Evolutionary conservation across 2,888 invertebrate species (phyloP).

Genomic region (Desoria tigrina): DNA sequence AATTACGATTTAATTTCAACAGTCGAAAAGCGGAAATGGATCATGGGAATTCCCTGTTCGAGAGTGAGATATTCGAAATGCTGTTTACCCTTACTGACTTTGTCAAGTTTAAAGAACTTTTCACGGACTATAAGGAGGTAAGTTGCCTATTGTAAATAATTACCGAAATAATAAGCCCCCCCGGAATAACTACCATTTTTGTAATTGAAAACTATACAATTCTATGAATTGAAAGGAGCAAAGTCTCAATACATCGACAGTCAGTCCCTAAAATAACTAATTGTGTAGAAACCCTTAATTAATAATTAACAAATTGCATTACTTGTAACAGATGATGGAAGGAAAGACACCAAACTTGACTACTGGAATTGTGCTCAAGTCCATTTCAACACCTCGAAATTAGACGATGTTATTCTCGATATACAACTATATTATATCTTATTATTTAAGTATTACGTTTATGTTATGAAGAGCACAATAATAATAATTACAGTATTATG

Average conservation of each 20-base stretch:
- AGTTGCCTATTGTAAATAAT: neutral
- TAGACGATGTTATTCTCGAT: no score
- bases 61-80: slow-evolving; percentile 25
- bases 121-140: slow-evolving; percentile 41
- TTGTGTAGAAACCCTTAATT: no score
- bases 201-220: no score
- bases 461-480: no score
- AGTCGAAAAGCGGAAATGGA: slow-evolving; percentile 11
- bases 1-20: neutral
- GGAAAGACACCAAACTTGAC: slow-evolving; percentile 35
- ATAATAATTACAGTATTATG: no score
- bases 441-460: no score
- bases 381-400: slow-evolving; percentile 7
- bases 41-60: neutral
- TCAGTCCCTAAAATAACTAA: no score
- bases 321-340: slow-evolving; percentile 32
- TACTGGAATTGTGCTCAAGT: slow-evolving; percentile 16
- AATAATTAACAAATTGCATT: no score
- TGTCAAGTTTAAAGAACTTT: slow-evolving; percentile 42
- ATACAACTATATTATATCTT: no score
- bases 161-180: neutral
- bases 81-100: slow-evolving; percentile 39
- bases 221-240: no score
- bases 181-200: no score
- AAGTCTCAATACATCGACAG: no score